A percentile compares a stretch with the other conserved stretches of the same genome.
Conservation (phyloP, 1,140 invertebrate genomes). For the Leptopilina boulardi region DNA sequence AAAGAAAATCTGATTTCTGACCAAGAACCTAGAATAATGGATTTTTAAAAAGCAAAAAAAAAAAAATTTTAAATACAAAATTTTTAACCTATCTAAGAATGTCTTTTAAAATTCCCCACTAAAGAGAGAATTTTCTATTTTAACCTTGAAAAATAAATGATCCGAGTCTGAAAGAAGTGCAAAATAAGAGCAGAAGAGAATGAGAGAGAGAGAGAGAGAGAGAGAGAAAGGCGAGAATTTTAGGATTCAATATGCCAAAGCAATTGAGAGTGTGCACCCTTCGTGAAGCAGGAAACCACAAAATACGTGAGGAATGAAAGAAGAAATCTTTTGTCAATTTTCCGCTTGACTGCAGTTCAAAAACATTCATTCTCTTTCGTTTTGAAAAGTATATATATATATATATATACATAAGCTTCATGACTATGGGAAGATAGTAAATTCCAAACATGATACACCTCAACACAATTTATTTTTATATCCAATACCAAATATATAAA, state of each 20-base stretch:
- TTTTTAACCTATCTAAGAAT: no score
- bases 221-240: neutral
- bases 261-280: neutral
- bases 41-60: no score
- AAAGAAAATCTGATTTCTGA: no score
- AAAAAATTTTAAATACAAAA: no score
- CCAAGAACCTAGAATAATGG: no score
- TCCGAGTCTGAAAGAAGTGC: neutral
- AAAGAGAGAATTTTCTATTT: no score
- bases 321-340: slow-evolving; percentile 18
- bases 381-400: no score
- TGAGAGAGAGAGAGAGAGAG: no score
- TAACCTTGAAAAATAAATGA: neutral
- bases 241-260: neutral
- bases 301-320: neutral
- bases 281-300: slow-evolving; percentile 8
- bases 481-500: no score
- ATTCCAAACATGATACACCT: neutral
- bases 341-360: neutral
- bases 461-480: no score
- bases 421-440: neutral
- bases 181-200: neutral
- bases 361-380: neutral
- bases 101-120: no score
- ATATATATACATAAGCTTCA: no score